Evolutionary conservation across 1,140 invertebrate species (phyloP).

Genomic region (Pomphorhynchus laevis): DNA sequence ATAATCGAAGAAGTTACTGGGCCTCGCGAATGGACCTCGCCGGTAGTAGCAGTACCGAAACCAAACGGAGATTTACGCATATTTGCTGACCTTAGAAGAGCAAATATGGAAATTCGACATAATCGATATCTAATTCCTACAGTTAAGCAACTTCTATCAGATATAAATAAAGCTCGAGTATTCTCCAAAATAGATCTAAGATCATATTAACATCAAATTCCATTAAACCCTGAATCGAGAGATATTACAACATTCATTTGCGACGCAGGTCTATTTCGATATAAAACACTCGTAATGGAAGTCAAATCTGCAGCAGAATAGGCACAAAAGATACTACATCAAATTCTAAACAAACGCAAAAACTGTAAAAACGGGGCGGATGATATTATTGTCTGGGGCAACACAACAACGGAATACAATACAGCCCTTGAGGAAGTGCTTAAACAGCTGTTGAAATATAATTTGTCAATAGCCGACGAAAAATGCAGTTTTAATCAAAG

Average conservation of each 20-base stretch:
- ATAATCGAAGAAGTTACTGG: constrained; percentile 13
- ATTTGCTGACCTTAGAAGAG: constrained; percentile 14
- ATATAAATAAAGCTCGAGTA: constrained; percentile 12
- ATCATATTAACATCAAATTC: constrained; percentile 14
- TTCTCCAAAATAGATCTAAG: constrained; percentile 14
- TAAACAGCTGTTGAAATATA: too few relatives aligned
- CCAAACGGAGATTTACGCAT: constrained; percentile 13
- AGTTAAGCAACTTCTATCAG: constrained; percentile 12
- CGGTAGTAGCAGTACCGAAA: constrained; percentile 14
- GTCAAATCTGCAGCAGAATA: constrained; percentile 1
- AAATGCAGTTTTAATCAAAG: too few relatives aligned
- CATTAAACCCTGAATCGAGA: constrained; percentile 12
- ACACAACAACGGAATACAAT: too few relatives aligned
- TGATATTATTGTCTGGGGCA: too few relatives aligned
- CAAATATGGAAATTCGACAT: constrained; percentile 13
- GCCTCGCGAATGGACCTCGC: constrained; percentile 14
- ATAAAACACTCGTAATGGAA: not conserved
- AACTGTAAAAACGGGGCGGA: too few relatives aligned
- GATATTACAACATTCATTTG: not conserved
- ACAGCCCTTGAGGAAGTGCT: too few relatives aligned
- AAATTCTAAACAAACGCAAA: too few relatives aligned
- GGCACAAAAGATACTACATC: too few relatives aligned
- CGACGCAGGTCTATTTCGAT: not conserved
- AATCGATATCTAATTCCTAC: constrained; percentile 15
- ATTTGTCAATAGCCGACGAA: too few relatives aligned